Percentiles rank a stretch among this genome's conserved stretches.
These are phyloP conservation scores for Tricholaema leucomelas DNA, from an alignment of 2,113 vertebrate genomes.

Conservation along the genomic window DNA sequence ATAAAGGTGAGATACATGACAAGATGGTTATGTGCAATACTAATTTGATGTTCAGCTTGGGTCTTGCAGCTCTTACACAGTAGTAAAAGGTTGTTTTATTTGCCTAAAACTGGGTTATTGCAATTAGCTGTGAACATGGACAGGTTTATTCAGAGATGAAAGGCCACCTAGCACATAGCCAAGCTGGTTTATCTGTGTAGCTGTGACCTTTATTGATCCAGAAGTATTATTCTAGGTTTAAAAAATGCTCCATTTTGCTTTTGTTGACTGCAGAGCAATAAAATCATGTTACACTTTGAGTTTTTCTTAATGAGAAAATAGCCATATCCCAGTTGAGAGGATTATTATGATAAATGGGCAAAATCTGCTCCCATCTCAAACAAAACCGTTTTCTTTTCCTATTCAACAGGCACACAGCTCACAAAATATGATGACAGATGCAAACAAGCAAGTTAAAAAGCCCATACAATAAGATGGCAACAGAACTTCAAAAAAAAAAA, in stretches of 20 bases:
- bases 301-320: constrained; percentile 65
- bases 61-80: background rate
- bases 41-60: background rate
- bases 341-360: constrained; percentile 55
- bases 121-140: background rate
- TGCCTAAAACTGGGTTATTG: background rate
- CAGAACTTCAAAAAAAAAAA: constrained; percentile 33
- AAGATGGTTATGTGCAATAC: background rate
- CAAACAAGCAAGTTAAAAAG: constrained; percentile 60
- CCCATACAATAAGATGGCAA: constrained; percentile 30
- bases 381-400: background rate
- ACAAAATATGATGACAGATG: constrained; percentile 63
- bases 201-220: background rate
- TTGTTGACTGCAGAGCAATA: constrained; percentile 37
- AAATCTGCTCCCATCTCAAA: constrained; percentile 46
- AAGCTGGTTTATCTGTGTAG: background rate
- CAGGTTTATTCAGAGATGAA: background rate
- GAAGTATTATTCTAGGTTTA: background rate
- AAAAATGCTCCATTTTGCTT: background rate
- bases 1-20: background rate
- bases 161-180: background rate
- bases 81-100: background rate
- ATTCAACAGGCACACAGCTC: constrained; percentile 12
- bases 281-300: constrained; percentile 17
- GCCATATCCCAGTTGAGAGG: background rate